A percentile compares a stretch with the other conserved stretches of the same genome.
These are phyloP conservation scores for Gymnobelideus leadbeateri DNA, from an alignment of 2,113 vertebrate species.

Conservation along the genomic window DNA sequence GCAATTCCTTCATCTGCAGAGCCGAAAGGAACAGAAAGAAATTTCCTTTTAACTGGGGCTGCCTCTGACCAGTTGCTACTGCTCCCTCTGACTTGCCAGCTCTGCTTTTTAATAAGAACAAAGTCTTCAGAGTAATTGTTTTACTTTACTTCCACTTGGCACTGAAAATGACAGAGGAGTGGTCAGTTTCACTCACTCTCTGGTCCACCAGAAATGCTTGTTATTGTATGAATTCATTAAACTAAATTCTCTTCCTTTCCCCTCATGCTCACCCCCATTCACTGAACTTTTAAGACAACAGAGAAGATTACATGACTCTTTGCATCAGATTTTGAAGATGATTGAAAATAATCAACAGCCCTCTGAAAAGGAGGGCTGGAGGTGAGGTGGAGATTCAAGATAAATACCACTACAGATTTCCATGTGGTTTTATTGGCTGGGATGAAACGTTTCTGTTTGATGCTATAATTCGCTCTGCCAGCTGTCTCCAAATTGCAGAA, in stretches of 20 bases:
- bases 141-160: not conserved
- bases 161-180: not conserved
- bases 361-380: not conserved
- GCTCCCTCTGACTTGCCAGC: not conserved
- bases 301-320: not conserved
- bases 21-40: not conserved
- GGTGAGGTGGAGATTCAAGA: not conserved
- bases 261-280: not conserved
- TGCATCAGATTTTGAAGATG: not conserved
- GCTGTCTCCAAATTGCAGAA: not conserved
- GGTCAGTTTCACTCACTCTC: not conserved
- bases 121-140: not conserved
- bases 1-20: not conserved
- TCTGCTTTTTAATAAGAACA: not conserved
- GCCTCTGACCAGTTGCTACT: not conserved
- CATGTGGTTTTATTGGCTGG: not conserved
- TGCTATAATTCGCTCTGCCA: not conserved
- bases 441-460: slow-evolving; percentile 28
- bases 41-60: not conserved
- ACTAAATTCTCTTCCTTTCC: not conserved
- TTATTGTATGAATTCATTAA: not conserved
- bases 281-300: slow-evolving; percentile 4
- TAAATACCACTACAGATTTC: not conserved
- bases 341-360: not conserved
- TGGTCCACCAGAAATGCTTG: not conserved